A percentile compares a stretch with the other conserved stretches of the same genome.
These are phyloP conservation scores for Callinectes sapidus DNA, from an alignment of 2,888 invertebrate species.

Conservation along the genomic window DNA sequence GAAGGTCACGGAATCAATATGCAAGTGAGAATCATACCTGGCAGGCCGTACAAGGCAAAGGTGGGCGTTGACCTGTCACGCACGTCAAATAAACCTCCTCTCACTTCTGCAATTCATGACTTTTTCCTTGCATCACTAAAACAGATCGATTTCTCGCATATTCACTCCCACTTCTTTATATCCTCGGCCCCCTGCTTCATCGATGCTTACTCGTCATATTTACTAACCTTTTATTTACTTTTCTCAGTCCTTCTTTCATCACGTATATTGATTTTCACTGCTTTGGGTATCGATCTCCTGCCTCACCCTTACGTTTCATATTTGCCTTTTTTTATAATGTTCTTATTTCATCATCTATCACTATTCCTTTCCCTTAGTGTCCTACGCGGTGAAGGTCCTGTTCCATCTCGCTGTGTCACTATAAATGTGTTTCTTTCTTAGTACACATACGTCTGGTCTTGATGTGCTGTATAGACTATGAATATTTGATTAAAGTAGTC, in stretches of 20 bases:
- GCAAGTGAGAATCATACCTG: neutral
- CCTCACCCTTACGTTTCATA: neutral
- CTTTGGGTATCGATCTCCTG: too few species aligned
- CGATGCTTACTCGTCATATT: neutral
- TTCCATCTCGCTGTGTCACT: neutral
- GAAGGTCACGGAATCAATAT: conserved; percentile 11
- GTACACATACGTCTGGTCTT: neutral
- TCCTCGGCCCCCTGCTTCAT: neutral
- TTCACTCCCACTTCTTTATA: neutral
- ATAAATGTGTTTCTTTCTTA: neutral
- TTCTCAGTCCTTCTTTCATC: neutral
- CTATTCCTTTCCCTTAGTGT: neutral
- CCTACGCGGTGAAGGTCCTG: neutral
- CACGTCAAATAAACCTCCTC: neutral
- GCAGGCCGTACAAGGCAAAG: neutral
- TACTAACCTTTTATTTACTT: neutral
- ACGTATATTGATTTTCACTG: neutral
- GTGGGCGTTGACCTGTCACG: conserved; percentile 2
- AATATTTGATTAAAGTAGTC: neutral
- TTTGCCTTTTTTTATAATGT: neutral
- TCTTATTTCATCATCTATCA: neutral
- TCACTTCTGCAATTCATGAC: neutral
- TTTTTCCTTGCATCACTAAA: conserved; percentile 22
- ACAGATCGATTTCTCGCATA: conserved; percentile 12
- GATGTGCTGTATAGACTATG: neutral